These are phyloP conservation scores for Acestrorhynchus altus DNA, from an alignment of 2,797 vertebrate species.

Conservation along the genomic window DNA sequence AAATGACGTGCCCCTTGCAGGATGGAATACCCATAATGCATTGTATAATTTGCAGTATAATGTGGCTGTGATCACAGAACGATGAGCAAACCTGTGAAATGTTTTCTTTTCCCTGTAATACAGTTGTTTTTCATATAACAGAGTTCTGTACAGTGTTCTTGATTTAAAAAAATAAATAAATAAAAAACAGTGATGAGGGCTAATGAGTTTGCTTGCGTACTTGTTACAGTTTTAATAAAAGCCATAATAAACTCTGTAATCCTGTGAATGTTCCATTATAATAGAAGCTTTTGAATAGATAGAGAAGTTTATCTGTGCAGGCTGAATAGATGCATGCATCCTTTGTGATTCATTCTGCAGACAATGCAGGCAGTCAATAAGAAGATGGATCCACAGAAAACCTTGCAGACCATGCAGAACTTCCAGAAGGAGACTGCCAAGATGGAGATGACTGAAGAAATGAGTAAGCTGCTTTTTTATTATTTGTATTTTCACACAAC, in stretches of 20 bases:
- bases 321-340: slow-evolving; percentile 1
- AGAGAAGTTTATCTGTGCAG: neutral
- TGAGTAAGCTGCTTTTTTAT: slow-evolving; percentile 77
- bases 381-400: slow-evolving; percentile 90
- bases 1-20: too few species aligned
- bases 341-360: slow-evolving; percentile 60
- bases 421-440: slow-evolving; percentile 92
- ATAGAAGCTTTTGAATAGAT: neutral
- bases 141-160: neutral
- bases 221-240: neutral
- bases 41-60: neutral
- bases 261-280: neutral
- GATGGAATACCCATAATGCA: neutral
- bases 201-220: neutral
- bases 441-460: slow-evolving; percentile 92
- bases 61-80: neutral
- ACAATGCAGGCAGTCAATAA: slow-evolving; percentile 90
- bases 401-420: slow-evolving; percentile 88
- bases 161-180: too few species aligned
- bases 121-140: neutral
- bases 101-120: neutral
- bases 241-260: neutral
- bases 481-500: too few species aligned
- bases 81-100: neutral
- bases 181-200: neutral